A percentile compares a stretch with the other conserved stretches of the same genome.
These are phyloP conservation scores for Drosophila nigrodunni DNA, from an alignment of 1,140 invertebrate species.

Conservation along the genomic window DNA sequence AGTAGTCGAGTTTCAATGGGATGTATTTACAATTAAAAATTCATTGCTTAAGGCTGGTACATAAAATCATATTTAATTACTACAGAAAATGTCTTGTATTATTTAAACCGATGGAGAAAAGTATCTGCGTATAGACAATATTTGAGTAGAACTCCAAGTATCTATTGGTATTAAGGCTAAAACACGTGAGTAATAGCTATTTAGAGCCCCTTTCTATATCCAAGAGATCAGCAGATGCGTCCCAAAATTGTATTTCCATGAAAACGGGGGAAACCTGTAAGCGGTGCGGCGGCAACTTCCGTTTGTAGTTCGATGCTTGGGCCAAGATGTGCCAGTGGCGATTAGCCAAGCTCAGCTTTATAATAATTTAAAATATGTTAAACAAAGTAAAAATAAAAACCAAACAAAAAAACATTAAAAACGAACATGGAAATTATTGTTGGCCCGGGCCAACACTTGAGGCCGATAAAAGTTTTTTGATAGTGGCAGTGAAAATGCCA, in stretches of 20 bases:
- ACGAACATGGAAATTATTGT: slow-evolving; percentile 79
- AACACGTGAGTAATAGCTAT: slow-evolving; percentile 5
- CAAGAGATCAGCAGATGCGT: slow-evolving; percentile 21
- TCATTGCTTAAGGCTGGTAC: background rate
- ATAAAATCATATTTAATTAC: slow-evolving; percentile 1
- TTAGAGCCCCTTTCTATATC: slow-evolving; percentile 25
- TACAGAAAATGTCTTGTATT: background rate
- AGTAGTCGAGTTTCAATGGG: background rate
- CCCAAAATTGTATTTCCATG: slow-evolving; percentile 23
- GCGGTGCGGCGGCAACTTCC: slow-evolving; percentile 61
- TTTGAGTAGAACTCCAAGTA: background rate
- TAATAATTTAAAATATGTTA: slow-evolving; percentile 78
- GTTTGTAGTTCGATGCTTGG: slow-evolving; percentile 51
- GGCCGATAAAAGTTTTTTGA: slow-evolving; percentile 73
- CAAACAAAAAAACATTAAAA: slow-evolving; percentile 60
- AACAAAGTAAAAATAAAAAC: slow-evolving; percentile 28
- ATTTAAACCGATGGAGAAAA: background rate
- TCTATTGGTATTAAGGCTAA: background rate
- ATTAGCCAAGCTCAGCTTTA: slow-evolving; percentile 60
- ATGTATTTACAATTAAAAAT: background rate
- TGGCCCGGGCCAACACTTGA: slow-evolving; percentile 45
- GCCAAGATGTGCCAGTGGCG: slow-evolving; percentile 51
- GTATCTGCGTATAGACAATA: background rate
- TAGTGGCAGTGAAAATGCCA: slow-evolving; percentile 77
- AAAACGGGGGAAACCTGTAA: slow-evolving; percentile 1